Conservation (phyloP, 2,888 invertebrate genomes). For the Marasmarcha lunaedactyla region DNA sequence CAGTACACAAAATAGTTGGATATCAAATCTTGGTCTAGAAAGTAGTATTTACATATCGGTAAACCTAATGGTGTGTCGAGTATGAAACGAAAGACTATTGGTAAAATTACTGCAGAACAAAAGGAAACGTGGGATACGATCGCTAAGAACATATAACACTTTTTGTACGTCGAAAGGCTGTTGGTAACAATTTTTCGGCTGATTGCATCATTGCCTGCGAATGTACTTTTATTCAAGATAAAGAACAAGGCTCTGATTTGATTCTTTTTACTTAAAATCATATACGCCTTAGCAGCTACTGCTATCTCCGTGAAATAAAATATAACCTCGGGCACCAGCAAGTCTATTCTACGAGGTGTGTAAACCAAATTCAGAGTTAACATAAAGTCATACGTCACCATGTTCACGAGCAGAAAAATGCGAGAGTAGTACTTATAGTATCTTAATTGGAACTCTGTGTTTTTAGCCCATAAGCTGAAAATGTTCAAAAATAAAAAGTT, state of each 20-base stretch:
- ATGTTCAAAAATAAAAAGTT: slow-evolving; percentile 31
- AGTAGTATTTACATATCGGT: slow-evolving; percentile 48
- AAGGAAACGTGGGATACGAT: slow-evolving; percentile 27
- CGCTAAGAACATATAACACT: slow-evolving; percentile 23
- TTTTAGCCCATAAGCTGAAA: slow-evolving; percentile 40
- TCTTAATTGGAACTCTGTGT: slow-evolving; percentile 19
- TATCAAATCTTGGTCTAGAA: slow-evolving; percentile 31
- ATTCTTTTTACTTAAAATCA: slow-evolving; percentile 27
- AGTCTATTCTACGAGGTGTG: slow-evolving; percentile 36
- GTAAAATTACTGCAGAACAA: slow-evolving; percentile 24
- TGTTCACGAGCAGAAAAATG: slow-evolving; percentile 26
- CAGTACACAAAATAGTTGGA: slow-evolving; percentile 28
- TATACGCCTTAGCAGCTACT: slow-evolving; percentile 18
- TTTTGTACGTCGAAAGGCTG: slow-evolving; percentile 23
- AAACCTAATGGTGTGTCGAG: slow-evolving; percentile 26
- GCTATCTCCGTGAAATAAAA: slow-evolving; percentile 39
- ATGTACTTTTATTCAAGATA: slow-evolving; percentile 33
- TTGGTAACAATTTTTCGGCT: slow-evolving; percentile 25
- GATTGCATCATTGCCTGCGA: slow-evolving; percentile 26
- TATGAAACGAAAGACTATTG: slow-evolving; percentile 26
- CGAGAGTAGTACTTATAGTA: slow-evolving; percentile 36
- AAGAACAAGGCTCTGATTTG: slow-evolving; percentile 30
- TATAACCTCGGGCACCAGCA: slow-evolving; percentile 38
- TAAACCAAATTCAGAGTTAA: slow-evolving; percentile 36
- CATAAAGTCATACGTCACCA: slow-evolving; percentile 31